A percentile compares a stretch with the other conserved stretches of the same genome.
Conservation (phyloP, 1,140 invertebrate species). For the Drosophila sulfurigaster region DNA sequence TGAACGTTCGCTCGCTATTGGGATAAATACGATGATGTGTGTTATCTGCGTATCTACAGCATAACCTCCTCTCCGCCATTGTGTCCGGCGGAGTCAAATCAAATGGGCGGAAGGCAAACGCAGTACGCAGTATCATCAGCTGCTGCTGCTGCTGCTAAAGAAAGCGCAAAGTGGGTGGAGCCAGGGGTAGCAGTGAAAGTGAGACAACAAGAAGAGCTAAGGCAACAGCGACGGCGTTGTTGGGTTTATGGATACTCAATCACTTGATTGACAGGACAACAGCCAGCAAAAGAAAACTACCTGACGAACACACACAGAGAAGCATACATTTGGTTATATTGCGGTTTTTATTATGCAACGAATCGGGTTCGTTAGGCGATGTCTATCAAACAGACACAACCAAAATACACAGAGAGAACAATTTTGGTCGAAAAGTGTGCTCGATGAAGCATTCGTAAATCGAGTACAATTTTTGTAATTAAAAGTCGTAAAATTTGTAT, state of each 20-base stretch:
- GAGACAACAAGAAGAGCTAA: constrained; percentile 7
- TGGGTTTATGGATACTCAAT: constrained; percentile 59
- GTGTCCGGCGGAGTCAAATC: constrained; percentile 22
- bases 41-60: constrained; percentile 31
- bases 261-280: constrained; percentile 66
- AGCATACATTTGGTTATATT: not conserved
- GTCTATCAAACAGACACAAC: too few relatives aligned
- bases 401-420: too few relatives aligned
- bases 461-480: too few relatives aligned
- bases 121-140: not conserved
- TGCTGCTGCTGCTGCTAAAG: not conserved
- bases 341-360: too few relatives aligned
- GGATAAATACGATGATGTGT: constrained; percentile 26
- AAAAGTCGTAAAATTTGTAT: too few relatives aligned
- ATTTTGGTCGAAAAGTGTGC: too few relatives aligned
- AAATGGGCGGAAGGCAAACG: constrained; percentile 40
- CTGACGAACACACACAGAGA: constrained; percentile 28
- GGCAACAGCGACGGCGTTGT: not conserved
- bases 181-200: not conserved
- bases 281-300: constrained; percentile 42
- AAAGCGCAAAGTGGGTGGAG: not conserved
- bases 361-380: too few relatives aligned
- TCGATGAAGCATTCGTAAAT: too few relatives aligned
- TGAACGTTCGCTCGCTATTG: not conserved
- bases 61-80: too few relatives aligned